A percentile compares a stretch with the other conserved stretches of the same genome.
These are phyloP conservation scores for Abrostola tripartita DNA, from an alignment of 2,888 invertebrate genomes.

Conservation along the genomic window DNA sequence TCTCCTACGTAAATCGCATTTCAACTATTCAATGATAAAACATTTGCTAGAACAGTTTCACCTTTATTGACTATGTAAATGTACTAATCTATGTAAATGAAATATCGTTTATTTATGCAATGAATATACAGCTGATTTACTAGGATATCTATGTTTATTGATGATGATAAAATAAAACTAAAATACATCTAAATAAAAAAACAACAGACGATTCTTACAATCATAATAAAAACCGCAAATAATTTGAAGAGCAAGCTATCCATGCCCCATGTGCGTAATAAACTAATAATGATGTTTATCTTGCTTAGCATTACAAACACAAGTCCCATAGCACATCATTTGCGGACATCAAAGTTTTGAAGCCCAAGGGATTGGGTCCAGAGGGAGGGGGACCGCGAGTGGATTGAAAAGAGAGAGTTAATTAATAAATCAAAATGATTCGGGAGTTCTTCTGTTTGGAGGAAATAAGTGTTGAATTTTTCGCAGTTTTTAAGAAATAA, in stretches of 20 bases:
- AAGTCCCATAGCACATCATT: slow-evolving; percentile 67
- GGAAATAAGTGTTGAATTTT: slow-evolving; percentile 2
- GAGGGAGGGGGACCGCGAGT: slow-evolving; percentile 24
- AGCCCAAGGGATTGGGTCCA: slow-evolving; percentile 47
- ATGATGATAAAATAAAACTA: too few relatives aligned
- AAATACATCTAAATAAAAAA: slow-evolving; percentile 2
- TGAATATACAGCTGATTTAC: too few relatives aligned
- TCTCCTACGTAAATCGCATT: too few relatives aligned
- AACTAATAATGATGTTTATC: slow-evolving; percentile 82
- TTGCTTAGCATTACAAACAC: slow-evolving; percentile 51
- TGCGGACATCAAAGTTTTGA: slow-evolving; percentile 73
- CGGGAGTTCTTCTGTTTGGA: slow-evolving; percentile 16
- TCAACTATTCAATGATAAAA: too few relatives aligned
- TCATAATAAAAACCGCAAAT: slow-evolving; percentile 44
- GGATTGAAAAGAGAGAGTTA: slow-evolving; percentile 52
- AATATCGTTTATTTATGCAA: too few relatives aligned
- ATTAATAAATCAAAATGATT: slow-evolving; percentile 53
- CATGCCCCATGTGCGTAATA: slow-evolving; percentile 72
- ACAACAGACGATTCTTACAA: slow-evolving; percentile 5
- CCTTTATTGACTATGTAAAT: too few relatives aligned
- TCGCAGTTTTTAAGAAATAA: background rate
- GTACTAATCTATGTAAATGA: too few relatives aligned
- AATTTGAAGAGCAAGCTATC: slow-evolving; percentile 33
- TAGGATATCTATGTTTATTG: too few relatives aligned
- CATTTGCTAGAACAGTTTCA: too few relatives aligned